phyloP scores from a whole-genome alignment of 2,797 vertebrate species.

The Sebastes vulpes region DNA sequence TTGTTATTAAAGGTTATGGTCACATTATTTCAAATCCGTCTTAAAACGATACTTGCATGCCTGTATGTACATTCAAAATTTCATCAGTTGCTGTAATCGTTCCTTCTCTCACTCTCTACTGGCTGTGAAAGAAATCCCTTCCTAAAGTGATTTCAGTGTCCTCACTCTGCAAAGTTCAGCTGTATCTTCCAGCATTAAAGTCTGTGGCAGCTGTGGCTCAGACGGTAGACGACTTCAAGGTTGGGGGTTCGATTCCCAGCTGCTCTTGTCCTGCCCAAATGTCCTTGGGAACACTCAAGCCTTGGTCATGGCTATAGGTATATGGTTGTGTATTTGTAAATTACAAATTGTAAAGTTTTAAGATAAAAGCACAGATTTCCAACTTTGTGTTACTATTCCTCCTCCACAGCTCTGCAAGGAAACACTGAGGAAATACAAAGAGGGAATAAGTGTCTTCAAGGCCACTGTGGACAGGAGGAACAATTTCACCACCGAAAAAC shows the following conservation, averaged over 20 bases:
- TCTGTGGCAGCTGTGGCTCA: background rate
- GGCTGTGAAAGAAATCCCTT: background rate
- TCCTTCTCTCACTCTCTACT: background rate
- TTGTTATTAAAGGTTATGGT: background rate
- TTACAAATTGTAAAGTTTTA: background rate
- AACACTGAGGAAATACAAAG: background rate
- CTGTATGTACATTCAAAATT: background rate
- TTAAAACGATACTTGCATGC: too few species aligned
- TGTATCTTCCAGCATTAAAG: background rate
- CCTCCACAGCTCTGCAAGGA: background rate
- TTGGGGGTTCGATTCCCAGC: background rate
- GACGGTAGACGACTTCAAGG: background rate
- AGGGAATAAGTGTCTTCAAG: background rate
- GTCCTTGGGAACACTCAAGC: background rate
- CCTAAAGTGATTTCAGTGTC: background rate
- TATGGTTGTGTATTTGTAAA: background rate
- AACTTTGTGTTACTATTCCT: background rate
- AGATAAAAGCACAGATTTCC: background rate
- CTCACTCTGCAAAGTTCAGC: background rate
- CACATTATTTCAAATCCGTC: background rate
- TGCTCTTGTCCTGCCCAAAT: background rate
- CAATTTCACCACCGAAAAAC: background rate
- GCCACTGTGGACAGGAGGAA: background rate
- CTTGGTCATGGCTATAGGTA: background rate
- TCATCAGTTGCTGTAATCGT: background rate